Evolutionary conservation across 2,113 vertebrate species (phyloP), one percentile per base, ranked within the genome.

Genomic region (Callionymus lyra): DNA sequence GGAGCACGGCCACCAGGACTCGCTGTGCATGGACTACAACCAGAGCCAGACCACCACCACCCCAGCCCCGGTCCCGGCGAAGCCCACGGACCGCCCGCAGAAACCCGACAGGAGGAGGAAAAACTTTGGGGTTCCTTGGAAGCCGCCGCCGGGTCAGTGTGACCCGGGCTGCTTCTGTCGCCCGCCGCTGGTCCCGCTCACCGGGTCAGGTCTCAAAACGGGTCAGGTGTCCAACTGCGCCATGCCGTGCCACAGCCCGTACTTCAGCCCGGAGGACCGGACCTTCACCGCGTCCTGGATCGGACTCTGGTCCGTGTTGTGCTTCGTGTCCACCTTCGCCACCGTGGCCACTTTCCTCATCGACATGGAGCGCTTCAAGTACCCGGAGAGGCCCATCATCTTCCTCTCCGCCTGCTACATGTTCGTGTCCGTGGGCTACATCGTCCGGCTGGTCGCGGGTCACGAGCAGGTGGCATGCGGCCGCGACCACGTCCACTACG

Each of bases 21-120:
- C 80, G 18, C 85, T 95, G 55, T 97, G 93, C 68, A 95, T 97
- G 91, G 93, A 94, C 86, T 86, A 96, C 84, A 92, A 93, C 84
- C 82, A 86, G 40, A 91, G 85, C 8, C 90, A 90, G 48, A 75
- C 14, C 31, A n/a, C 82, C 50, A 85, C 86, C 44, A 90, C 90
- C 0, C 82, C 79, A 2, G 83, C 89, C 1, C 83, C 84, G 9
- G 82, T 63, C 44, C 33, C 48, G 38, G 57, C 68, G 2, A 76
- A 77, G 38, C 81, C 80, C 0, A 81, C 76, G 9, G 59, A 71
- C 47, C 69, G 68, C 0, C 69, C 78, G 1, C 44, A 58, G 34
- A 85, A 82, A 53, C 77, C 82, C 0, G 60, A 68, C 42, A 8
- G 21, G 8, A 76, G 62, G 0, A 77, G 86, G 46, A 83, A 72